Conservation (phyloP, 1,140 invertebrate species). For the Polypedilum pembai region DNA sequence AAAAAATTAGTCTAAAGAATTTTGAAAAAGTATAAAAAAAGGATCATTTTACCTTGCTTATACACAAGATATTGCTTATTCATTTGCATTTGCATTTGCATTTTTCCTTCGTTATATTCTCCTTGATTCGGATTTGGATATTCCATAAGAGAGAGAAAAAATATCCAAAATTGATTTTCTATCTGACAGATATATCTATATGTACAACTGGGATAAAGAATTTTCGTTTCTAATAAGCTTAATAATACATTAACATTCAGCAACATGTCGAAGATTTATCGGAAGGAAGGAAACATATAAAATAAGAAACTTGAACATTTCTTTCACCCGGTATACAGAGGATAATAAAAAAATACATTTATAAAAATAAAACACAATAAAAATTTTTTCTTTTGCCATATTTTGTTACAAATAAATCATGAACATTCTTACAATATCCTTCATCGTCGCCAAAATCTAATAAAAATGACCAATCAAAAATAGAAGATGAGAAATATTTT, state of each 20-base stretch:
- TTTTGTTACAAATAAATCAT: too few species aligned
- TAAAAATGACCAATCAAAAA: too few species aligned
- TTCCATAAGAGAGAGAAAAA: conserved; percentile 5
- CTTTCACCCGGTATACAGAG: not conserved
- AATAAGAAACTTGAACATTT: not conserved
- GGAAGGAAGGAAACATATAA: not conserved
- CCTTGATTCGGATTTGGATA: not conserved
- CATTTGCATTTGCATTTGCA: not conserved
- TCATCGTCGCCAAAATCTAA: too few species aligned
- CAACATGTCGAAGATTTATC: conserved; percentile 1
- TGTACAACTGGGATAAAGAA: not conserved
- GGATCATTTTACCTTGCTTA: conserved; percentile 9
- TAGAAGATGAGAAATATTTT: too few species aligned
- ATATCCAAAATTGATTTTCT: conserved; percentile 9
- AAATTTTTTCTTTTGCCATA: too few species aligned
- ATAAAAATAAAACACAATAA: too few species aligned
- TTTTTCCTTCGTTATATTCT: not conserved
- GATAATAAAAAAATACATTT: not conserved
- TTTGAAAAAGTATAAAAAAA: not conserved
- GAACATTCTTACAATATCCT: too few species aligned
- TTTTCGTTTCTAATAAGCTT: not conserved
- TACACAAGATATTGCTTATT: conserved; percentile 15
- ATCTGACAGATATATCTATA: not conserved
- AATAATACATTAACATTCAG: conserved; percentile 13
- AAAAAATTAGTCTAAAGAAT: too few species aligned